phyloP scores from a whole-genome alignment of 1,140 invertebrate genomes.

The Scaptomyza graminum region DNA sequence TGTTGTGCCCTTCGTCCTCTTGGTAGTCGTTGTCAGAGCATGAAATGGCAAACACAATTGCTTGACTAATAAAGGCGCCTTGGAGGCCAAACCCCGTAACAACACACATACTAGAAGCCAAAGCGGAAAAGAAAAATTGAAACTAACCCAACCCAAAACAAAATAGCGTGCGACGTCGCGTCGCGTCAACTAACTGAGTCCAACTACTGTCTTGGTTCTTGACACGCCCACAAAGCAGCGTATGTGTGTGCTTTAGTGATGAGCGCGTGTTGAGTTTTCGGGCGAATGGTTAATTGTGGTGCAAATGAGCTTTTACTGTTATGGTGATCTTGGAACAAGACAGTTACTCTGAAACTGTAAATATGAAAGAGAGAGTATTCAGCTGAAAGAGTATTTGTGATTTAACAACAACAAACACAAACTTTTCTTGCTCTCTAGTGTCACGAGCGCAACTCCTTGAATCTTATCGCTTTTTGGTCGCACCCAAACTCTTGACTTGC shows the following conservation, averaged over 20 bases:
- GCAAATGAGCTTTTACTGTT: too few species aligned
- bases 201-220: conserved; percentile 4
- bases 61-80: conserved; percentile 41
- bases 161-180: conserved; percentile 54
- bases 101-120: conserved; percentile 31
- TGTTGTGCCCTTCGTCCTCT: conserved; percentile 2
- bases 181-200: neutral
- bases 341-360: too few species aligned
- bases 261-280: neutral
- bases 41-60: conserved; percentile 40
- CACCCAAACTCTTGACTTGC: conserved; percentile 19
- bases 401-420: too few species aligned
- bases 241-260: conserved; percentile 20
- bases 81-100: conserved; percentile 49
- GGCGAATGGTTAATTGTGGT: neutral
- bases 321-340: too few species aligned
- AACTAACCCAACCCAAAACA: conserved; percentile 74
- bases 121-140: conserved; percentile 73
- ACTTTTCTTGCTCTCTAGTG: neutral
- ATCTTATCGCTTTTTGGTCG: conserved; percentile 20
- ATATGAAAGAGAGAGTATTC: too few species aligned
- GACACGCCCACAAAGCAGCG: conserved; percentile 31
- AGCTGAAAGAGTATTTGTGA: too few species aligned
- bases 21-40: neutral
- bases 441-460: neutral